A percentile compares a stretch with the other conserved stretches of the same genome.
Conservation (phyloP, 2,888 invertebrate species). For the Acleris sparsana region DNA sequence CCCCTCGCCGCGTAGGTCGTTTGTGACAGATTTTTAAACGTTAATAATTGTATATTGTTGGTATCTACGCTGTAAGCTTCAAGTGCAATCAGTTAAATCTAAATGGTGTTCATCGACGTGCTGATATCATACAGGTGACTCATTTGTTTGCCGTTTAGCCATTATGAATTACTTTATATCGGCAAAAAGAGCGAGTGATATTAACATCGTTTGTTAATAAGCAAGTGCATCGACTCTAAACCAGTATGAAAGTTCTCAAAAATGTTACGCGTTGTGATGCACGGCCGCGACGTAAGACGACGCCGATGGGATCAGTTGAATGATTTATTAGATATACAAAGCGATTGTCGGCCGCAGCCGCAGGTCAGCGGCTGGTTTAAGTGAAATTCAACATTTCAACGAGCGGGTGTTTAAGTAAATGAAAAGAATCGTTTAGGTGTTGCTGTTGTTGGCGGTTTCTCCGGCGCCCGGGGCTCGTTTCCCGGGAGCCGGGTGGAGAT, state of each 20-base stretch:
- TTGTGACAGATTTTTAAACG: constrained; percentile 46
- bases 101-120: constrained; percentile 27
- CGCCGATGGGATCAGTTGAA: constrained; percentile 25
- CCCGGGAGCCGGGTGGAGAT: constrained; percentile 71
- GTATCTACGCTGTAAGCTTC: constrained; percentile 19
- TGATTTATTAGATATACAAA: constrained; percentile 33
- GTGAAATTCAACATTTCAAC: constrained; percentile 64
- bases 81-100: constrained; percentile 26
- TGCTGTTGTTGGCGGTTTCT: constrained; percentile 68
- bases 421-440: constrained; percentile 64
- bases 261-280: constrained; percentile 28
- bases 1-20: constrained; percentile 46
- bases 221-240: constrained; percentile 7
- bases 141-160: constrained; percentile 31
- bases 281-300: constrained; percentile 19
- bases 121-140: constrained; percentile 34
- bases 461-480: constrained; percentile 70
- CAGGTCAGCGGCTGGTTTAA: constrained; percentile 56
- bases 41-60: constrained; percentile 5
- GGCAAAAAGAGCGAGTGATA: background rate
- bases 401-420: constrained; percentile 56
- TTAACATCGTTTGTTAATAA: background rate
- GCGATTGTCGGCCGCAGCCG: constrained; percentile 49
- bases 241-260: constrained; percentile 27
- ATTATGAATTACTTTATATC: constrained; percentile 14